These are phyloP conservation scores for Tricholaema leucomelas DNA, from an alignment of 2,113 vertebrate species.

Conservation along the genomic window DNA sequence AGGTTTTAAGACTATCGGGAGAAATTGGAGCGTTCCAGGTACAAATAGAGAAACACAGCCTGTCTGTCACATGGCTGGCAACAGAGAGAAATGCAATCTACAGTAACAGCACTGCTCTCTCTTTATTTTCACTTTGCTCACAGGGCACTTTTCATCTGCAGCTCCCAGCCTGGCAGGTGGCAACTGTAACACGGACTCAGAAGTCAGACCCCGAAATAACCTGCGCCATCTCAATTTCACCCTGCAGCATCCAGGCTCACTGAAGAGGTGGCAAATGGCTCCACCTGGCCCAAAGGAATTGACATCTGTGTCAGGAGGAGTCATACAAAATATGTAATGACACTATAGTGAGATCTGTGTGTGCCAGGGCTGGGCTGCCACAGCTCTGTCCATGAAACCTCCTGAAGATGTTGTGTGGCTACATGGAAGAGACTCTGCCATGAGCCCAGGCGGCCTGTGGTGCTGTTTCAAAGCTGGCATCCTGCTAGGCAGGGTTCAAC, in stretches of 20 bases:
- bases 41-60: constrained; percentile 61
- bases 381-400: no score
- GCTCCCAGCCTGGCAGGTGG: background rate
- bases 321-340: background rate
- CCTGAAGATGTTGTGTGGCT: no score
- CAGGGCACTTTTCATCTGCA: constrained; percentile 29
- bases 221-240: background rate
- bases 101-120: constrained; percentile 36
- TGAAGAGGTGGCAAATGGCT: background rate
- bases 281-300: background rate
- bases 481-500: background rate
- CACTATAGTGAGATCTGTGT: background rate
- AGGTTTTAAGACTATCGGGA: constrained; percentile 47
- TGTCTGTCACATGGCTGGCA: constrained; percentile 65
- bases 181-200: background rate
- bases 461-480: background rate
- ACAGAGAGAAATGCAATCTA: constrained; percentile 60
- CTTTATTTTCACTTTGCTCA: constrained; percentile 50
- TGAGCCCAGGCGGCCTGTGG: background rate
- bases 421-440: background rate
- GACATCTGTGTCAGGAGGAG: background rate
- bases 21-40: constrained; percentile 60
- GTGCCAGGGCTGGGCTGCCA: background rate
- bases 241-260: background rate
- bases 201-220: background rate